Percentiles rank a stretch among this genome's conserved stretches.
These are phyloP conservation scores for Enteromius paludinosus DNA, from an alignment of 2,797 vertebrate genomes.

Conservation along the genomic window DNA sequence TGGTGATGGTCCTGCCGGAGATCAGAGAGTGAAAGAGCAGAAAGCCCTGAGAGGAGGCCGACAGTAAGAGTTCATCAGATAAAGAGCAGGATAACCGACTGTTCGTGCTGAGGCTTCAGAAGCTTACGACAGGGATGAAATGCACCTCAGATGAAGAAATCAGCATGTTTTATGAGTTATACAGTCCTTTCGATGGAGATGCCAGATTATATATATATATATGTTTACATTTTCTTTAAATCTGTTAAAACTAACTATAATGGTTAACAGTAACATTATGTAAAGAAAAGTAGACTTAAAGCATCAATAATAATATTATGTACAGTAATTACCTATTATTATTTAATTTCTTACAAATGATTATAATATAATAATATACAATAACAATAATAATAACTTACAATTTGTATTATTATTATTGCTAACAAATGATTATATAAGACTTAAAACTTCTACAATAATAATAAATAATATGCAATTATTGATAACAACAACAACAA, in stretches of 20 bases:
- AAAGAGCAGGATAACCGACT: conserved; percentile 31
- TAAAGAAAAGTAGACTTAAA: background rate
- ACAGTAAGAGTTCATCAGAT: conserved; percentile 41
- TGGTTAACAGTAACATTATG: background rate
- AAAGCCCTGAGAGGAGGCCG: background rate
- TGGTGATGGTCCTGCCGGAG: conserved; percentile 90
- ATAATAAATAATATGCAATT: background rate
- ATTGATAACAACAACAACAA: background rate
- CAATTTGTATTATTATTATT: no score
- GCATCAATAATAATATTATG: background rate
- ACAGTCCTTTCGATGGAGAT: background rate
- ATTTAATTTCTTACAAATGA: no score
- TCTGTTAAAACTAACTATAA: background rate
- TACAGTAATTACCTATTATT: no score
- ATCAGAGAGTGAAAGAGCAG: conserved; percentile 46
- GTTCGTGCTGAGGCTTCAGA: conserved; percentile 13
- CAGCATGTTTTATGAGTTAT: background rate
- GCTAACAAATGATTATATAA: background rate
- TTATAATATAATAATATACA: no score
- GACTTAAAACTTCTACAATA: background rate
- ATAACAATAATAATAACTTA: no score
- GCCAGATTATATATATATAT: background rate
- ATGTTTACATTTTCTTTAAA: background rate
- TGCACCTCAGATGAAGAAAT: background rate
- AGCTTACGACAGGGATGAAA: background rate